Evolutionary conservation across 2,797 vertebrate species (phyloP), one percentile per base, ranked within the genome.

Genomic region (Alcedo atthis): DNA sequence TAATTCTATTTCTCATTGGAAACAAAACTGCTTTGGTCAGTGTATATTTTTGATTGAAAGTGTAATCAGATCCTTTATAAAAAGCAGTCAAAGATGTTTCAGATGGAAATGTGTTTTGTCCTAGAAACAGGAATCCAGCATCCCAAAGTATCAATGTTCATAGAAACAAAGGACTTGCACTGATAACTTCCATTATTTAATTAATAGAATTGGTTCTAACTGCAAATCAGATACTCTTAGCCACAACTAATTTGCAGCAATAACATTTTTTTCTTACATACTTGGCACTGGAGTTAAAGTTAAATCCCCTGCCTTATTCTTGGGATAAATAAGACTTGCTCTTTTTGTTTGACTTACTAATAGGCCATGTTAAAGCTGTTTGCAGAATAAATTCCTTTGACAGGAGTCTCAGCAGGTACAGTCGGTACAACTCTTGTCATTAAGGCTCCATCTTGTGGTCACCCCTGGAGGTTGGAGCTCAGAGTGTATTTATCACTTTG

Each of bases 371-470:
- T n/a, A 12, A 43, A 78, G 45, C 10, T 1, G 40, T 30, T 24
- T 5, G 5, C 7, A 14, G 32, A 69, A n/a, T 11, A 0, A 0
- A 8, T 37, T 82, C 12, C 6, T 46, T 12, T 8, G 21, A 7
- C 13, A 3, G 18, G 7, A 30, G 33, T 17, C 12, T 17, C 57
- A 3, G 0, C 1, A 26, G 25, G 46, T 32, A 5, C 0, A 2
- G 18, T 3, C 7, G 0, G 26, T 2, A 0, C n/a, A 6, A 0
- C 28, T 37, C 12, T 15, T 4, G 25, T 14, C 5, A n/a, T 13
- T 45, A 42, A 7, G 2, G 79, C 89, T 33, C 95, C 96, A 84
- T 55, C 96, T 87, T 2, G 79, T 89, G 96, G 93, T 19, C 5
- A 5, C 49, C 54, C 37, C 5, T 12, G 10, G 9, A 24, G 2